A percentile compares a stretch with the other conserved stretches of the same genome.
Conservation (phyloP, 2,888 invertebrate species). For the Globia sparganii region DNA sequence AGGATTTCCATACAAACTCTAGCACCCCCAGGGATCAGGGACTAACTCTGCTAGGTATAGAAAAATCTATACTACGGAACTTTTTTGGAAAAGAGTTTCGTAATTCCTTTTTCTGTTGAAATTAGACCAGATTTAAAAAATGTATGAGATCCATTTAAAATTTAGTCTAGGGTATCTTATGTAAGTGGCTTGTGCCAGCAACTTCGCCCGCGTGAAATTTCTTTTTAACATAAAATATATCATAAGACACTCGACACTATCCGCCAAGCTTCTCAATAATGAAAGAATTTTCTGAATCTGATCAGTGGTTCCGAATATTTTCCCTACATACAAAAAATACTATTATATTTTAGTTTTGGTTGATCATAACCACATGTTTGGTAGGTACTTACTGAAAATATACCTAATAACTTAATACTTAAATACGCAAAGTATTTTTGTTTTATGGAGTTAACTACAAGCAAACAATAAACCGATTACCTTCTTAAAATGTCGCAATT, state of each 20-base stretch:
- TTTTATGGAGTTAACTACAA: not conserved
- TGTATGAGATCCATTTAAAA: not conserved
- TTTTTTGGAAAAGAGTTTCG: not conserved
- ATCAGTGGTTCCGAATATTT: not conserved
- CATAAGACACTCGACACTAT: not conserved
- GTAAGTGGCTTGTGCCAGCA: not conserved
- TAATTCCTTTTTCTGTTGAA: not conserved
- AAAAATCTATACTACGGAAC: not conserved
- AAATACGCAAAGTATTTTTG: not conserved
- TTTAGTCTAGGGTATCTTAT: not conserved
- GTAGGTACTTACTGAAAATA: too few species aligned
- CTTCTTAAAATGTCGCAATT: not conserved
- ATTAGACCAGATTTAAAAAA: too few species aligned
- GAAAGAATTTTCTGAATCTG: not conserved
- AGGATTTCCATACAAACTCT: conserved; percentile 17
- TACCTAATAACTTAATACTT: too few species aligned
- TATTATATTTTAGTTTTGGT: too few species aligned
- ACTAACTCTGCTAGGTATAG: not conserved
- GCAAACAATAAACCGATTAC: not conserved
- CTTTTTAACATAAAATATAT: not conserved
- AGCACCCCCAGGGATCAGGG: conserved; percentile 20
- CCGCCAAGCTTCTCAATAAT: not conserved
- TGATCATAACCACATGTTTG: too few species aligned
- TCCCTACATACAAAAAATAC: not conserved
- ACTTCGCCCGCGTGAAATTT: not conserved